phyloP scores from a whole-genome alignment of 2,888 invertebrate genomes.

The Himalopsyche kuldschensis region DNA sequence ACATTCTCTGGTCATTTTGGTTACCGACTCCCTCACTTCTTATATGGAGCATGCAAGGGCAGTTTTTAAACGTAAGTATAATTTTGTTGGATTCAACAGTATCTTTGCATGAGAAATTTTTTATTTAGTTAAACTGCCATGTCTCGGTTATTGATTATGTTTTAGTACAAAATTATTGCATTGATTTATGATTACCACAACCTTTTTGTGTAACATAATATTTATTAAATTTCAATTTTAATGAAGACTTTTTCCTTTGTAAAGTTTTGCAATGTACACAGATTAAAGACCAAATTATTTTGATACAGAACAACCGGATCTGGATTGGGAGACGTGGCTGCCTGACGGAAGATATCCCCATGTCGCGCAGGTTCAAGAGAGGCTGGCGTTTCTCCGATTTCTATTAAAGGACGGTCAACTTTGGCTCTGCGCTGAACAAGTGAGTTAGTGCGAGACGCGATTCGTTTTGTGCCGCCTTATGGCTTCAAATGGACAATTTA shows the following conservation, averaged over 20 bases:
- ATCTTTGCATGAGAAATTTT: too few relatives aligned
- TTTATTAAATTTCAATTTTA: too few relatives aligned
- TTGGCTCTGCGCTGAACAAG: constrained; percentile 94
- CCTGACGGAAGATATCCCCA: constrained; percentile 92
- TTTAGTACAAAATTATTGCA: too few relatives aligned
- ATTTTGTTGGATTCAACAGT: too few relatives aligned
- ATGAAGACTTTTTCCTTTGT: too few relatives aligned
- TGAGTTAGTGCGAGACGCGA: too few relatives aligned
- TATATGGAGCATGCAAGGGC: constrained; percentile 87
- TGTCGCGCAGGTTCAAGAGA: constrained; percentile 88
- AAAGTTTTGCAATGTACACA: not conserved
- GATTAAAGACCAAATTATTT: constrained; percentile 24
- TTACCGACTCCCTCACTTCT: constrained; percentile 86
- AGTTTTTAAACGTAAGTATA: constrained; percentile 55
- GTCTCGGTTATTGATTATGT: too few relatives aligned
- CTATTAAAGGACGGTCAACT: constrained; percentile 92
- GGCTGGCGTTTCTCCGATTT: constrained; percentile 90
- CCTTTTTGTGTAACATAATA: too few relatives aligned
- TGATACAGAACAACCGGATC: constrained; percentile 67
- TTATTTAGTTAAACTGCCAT: too few relatives aligned
- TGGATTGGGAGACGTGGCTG: constrained; percentile 76
- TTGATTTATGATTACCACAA: too few relatives aligned
- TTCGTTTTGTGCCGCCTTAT: not conserved
- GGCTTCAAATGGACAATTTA: too few relatives aligned
- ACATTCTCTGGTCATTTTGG: constrained; percentile 90